A percentile compares a stretch with the other conserved stretches of the same genome.
Conservation (phyloP, 2,113 vertebrate genomes). For the Accipiter virgatus region DNA sequence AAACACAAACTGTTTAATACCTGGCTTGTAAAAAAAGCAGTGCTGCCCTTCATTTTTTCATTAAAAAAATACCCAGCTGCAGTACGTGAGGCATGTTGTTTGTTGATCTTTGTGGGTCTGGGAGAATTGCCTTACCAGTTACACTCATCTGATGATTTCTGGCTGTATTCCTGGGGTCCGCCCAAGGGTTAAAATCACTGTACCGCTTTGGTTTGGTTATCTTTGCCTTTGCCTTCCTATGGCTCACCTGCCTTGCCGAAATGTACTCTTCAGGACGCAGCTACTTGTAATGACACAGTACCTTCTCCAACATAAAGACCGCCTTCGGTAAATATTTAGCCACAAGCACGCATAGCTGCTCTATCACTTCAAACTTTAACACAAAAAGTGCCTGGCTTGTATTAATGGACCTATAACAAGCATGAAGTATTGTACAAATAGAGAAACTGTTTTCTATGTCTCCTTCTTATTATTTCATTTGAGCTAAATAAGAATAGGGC, state of each 20-base stretch:
- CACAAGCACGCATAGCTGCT: neutral
- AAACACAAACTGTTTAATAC: neutral
- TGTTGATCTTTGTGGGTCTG: neutral
- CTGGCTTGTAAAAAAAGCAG: neutral
- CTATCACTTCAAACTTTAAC: neutral
- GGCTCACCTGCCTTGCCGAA: neutral
- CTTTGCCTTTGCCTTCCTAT: neutral
- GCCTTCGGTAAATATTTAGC: neutral
- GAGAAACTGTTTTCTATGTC: slow-evolving; percentile 39
- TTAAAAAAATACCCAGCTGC: neutral
- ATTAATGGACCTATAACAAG: slow-evolving; percentile 51
- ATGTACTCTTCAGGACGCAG: neutral
- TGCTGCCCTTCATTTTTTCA: neutral
- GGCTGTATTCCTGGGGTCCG: neutral
- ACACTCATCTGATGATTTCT: neutral
- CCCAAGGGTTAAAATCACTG: neutral
- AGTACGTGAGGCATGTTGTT: neutral
- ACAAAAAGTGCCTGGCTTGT: slow-evolving; percentile 28
- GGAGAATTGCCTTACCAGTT: neutral
- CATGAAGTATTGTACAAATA: neutral
- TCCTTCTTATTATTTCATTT: slow-evolving; percentile 68
- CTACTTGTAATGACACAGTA: neutral
- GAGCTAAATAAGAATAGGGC: slow-evolving; percentile 50
- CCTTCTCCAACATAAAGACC: neutral
- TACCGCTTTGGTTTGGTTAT: neutral